Percentiles rank a stretch among this genome's conserved stretches.
phyloP scores from a whole-genome alignment of 2,888 invertebrate genomes.

The Hipparchia sbordonii region DNA sequence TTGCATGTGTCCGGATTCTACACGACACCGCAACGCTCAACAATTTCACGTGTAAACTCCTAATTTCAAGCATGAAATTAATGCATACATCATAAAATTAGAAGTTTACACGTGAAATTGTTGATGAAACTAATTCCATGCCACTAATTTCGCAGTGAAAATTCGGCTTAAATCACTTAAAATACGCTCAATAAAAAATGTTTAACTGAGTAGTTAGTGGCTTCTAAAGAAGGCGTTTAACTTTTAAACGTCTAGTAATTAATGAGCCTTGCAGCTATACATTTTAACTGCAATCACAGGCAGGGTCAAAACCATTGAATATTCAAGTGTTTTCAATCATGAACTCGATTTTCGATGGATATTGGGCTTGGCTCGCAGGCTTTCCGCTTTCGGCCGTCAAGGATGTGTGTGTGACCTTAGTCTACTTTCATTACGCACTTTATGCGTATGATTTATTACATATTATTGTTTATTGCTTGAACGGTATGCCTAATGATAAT shows the following conservation, averaged over 20 bases:
- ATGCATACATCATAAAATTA: too few species aligned
- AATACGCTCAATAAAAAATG: slow-evolving; percentile 1
- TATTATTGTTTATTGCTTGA: slow-evolving; percentile 4
- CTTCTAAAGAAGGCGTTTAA: slow-evolving; percentile 17
- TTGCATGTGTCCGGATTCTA: too few species aligned
- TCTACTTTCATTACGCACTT: slow-evolving; percentile 34
- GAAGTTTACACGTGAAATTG: too few species aligned
- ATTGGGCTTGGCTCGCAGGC: slow-evolving; percentile 23
- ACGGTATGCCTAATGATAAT: background rate
- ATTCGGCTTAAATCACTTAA: background rate
- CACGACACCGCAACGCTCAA: too few species aligned
- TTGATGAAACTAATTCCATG: too few species aligned
- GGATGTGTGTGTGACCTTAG: slow-evolving; percentile 33
- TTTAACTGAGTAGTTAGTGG: background rate
- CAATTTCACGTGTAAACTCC: too few species aligned
- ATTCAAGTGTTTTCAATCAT: slow-evolving; percentile 26
- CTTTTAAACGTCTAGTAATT: background rate
- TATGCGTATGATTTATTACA: slow-evolving; percentile 16
- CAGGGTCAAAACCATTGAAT: slow-evolving; percentile 33
- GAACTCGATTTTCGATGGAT: slow-evolving; percentile 24
- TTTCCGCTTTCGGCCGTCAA: slow-evolving; percentile 37
- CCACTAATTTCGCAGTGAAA: too few species aligned
- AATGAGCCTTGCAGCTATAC: slow-evolving; percentile 11
- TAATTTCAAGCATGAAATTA: too few species aligned
- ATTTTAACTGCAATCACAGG: slow-evolving; percentile 18